Base-by-base conservation (phyloP, 2,113 vertebrate genomes). In the Dicaeum eximium region DNA sequence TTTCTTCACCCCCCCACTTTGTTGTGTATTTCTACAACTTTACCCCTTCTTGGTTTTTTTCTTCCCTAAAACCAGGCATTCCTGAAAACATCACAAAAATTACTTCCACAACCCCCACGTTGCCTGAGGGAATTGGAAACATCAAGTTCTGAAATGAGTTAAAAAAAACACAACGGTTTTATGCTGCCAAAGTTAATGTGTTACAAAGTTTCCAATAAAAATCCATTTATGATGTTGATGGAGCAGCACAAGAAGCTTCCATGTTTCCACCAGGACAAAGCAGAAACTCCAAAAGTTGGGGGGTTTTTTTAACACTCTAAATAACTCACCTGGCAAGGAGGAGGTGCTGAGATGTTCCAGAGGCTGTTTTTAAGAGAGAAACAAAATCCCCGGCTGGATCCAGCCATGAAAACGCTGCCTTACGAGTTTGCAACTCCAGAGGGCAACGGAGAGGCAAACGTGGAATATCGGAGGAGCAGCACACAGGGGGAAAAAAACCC, bases 381-480 rank as follows among this genome's bases (percentile, higher is more conserved):
- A 86, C 16, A 2, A 30, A 88, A 54, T 24, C 7, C 37, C 10
- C 14, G 1, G 37, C 83, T 42, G 61, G 37, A 27, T 62, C 28
- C 79, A 80, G 69, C 75, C 58, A 3, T 2, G 61, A 33, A 84
- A 84, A 83, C 6, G 28, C 48, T 94, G 90, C 37, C 56, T 79
- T 97, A 61, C 95, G 86, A 33, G 53, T n/a, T 79, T 92, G 70
- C 58, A 94, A 97, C 98, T 97, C 94, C 71, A 98, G 98, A 97
- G 98, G 98, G 98, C 97, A 97, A 97, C 0, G 91, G 93, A 97
- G 97, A 97, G 94, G 95, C n/a, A 88, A 95, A 84, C 11, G 20
- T 12, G 93, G 94, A 95, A 83, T 60, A 94, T 21, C 42, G 8
- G 37, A 95, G 89, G 50, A 75, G 80, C 81, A 87, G 91, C 51